Conservation (phyloP, 2,888 invertebrate genomes). For the Atethmia centrago region DNA sequence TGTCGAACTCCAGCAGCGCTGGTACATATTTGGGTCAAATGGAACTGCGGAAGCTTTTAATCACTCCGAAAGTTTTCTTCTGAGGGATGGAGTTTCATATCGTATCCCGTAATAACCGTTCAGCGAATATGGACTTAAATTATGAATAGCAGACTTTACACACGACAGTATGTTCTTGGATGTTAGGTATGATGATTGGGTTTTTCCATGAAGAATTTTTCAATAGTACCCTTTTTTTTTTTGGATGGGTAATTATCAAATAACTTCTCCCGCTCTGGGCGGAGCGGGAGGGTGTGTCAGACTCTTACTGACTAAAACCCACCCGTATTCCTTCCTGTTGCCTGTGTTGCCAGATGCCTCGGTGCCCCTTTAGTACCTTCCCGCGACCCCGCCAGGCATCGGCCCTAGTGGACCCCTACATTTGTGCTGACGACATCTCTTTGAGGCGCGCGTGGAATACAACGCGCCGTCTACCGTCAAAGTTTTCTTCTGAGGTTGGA, state of each 20-base stretch:
- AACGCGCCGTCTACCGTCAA: too few relatives aligned
- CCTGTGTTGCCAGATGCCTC: too few relatives aligned
- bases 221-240: background rate
- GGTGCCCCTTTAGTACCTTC: too few relatives aligned
- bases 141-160: background rate
- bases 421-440: too few relatives aligned
- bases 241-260: too few relatives aligned
- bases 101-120: constrained; percentile 1
- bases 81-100: constrained; percentile 5
- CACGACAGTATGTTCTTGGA: background rate
- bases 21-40: constrained; percentile 25
- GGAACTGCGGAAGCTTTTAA: constrained; percentile 32
- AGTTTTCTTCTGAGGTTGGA: constrained; percentile 22
- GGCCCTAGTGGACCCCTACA: too few relatives aligned
- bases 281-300: too few relatives aligned
- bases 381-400: too few relatives aligned
- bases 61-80: constrained; percentile 32
- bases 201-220: background rate
- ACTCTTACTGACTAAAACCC: too few relatives aligned
- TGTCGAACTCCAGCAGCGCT: constrained; percentile 22
- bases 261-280: too few relatives aligned
- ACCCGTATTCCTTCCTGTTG: too few relatives aligned
- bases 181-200: background rate
- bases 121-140: background rate
- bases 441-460: too few relatives aligned